Percentiles rank a stretch among this genome's conserved stretches.
Evolutionary conservation across 2,113 vertebrate genomes (phyloP).

Genomic region (Delphinapterus leucas): DNA sequence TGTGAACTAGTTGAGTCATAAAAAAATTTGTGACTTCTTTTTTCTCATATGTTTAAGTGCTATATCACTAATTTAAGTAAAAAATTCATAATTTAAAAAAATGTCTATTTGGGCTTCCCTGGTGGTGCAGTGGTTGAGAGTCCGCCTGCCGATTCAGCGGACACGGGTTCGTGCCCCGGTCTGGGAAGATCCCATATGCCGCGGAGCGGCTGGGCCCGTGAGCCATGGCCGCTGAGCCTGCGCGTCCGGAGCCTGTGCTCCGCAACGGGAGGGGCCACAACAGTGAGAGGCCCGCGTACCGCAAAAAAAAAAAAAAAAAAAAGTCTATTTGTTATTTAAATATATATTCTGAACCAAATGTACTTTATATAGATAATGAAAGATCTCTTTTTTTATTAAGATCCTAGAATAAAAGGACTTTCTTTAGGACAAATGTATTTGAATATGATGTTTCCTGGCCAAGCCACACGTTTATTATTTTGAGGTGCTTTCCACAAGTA

Average conservation of each 20-base stretch:
- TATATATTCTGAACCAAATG: not conserved
- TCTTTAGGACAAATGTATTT: not conserved
- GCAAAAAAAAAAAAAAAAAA: not conserved
- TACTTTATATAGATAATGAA: not conserved
- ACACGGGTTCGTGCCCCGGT: too few species aligned
- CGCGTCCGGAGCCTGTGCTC: too few species aligned
- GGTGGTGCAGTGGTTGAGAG: too few species aligned
- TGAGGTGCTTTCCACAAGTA: not conserved
- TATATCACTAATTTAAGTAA: not conserved
- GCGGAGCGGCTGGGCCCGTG: too few species aligned
- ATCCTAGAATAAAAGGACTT: not conserved
- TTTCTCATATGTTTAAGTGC: not conserved
- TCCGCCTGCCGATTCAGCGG: accelerated
- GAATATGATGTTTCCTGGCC: not conserved
- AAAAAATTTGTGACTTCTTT: not conserved
- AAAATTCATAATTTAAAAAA: not conserved
- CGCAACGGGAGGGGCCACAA: too few species aligned
- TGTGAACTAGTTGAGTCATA: not conserved
- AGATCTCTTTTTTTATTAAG: not conserved
- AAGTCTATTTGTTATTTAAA: not conserved
- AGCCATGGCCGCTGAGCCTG: too few species aligned
- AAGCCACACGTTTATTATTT: not conserved
- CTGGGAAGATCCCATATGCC: too few species aligned
- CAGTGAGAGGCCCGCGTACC: too few species aligned
- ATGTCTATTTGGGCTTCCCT: not conserved